Evolutionary conservation across 2,113 vertebrate species (phyloP).

Genomic region (Formicarius rufipectus): DNA sequence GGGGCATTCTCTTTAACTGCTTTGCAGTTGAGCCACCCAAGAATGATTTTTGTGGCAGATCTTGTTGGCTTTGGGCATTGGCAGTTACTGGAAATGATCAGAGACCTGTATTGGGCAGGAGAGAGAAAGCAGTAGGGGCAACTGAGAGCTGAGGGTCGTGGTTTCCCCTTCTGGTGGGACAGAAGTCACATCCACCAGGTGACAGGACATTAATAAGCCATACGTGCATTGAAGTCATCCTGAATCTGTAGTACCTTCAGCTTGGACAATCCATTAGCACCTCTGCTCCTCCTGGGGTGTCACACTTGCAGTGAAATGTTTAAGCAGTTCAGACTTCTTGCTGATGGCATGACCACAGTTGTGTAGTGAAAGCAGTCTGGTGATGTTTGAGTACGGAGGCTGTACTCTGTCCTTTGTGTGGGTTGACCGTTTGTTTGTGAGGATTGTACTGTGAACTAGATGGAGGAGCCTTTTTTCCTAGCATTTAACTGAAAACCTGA

Average conservation of each 20-base stretch:
- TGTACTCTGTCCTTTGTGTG: not conserved
- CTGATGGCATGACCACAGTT: rapidly evolving
- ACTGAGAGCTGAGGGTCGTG: not conserved
- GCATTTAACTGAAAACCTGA: not conserved
- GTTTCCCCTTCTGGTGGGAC: not conserved
- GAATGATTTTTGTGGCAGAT: not conserved
- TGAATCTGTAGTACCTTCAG: no score
- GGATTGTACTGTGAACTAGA: not conserved
- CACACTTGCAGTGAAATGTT: rapidly evolving
- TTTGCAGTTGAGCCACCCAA: rapidly evolving
- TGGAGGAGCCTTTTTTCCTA: not conserved
- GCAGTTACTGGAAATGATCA: not conserved
- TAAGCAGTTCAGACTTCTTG: not conserved
- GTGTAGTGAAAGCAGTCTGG: not conserved
- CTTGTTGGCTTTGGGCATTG: not conserved
- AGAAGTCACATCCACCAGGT: rapidly evolving
- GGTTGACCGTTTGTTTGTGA: not conserved
- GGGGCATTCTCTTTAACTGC: not conserved
- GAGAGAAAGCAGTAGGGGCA: not conserved
- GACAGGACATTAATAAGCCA: rapidly evolving
- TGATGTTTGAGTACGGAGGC: not conserved
- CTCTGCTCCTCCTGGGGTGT: rapidly evolving
- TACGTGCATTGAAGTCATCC: rapidly evolving
- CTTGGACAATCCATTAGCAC: rapidly evolving
- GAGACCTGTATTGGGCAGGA: not conserved